Evolutionary conservation across 2,888 invertebrate species (phyloP).

Genomic region (Pollenia amentaria): DNA sequence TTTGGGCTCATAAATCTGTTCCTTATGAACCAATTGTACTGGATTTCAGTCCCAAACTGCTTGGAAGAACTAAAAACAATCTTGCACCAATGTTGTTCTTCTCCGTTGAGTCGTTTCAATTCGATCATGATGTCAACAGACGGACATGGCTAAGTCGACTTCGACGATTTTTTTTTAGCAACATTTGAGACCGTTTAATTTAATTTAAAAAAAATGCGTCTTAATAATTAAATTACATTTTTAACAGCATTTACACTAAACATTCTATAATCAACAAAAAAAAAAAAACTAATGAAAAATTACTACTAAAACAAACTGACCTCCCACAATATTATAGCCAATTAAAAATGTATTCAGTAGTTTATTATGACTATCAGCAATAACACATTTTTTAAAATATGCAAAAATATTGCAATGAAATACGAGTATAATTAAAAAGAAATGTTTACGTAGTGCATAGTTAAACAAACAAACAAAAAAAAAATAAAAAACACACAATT

Average conservation of each 20-base stretch:
- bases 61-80: no score
- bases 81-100: no score
- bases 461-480: not conserved
- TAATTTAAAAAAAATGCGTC: no score
- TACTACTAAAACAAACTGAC: not conserved
- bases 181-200: no score
- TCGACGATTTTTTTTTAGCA: no score
- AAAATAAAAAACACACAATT: not conserved
- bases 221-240: no score
- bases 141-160: no score
- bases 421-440: not conserved
- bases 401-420: not conserved
- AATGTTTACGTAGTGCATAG: not conserved
- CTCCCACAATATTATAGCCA: conserved; percentile 4
- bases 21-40: no score
- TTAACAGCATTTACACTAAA: not conserved
- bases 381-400: not conserved
- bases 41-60: no score
- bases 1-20: no score
- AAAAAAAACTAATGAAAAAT: not conserved
- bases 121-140: no score
- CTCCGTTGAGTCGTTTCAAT: no score
- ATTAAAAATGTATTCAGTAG: not conserved
- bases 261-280: not conserved
- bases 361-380: not conserved